Percentiles rank a stretch among this genome's conserved stretches.
Conservation (phyloP, 2,113 vertebrate species). For the Monopterus albus region DNA sequence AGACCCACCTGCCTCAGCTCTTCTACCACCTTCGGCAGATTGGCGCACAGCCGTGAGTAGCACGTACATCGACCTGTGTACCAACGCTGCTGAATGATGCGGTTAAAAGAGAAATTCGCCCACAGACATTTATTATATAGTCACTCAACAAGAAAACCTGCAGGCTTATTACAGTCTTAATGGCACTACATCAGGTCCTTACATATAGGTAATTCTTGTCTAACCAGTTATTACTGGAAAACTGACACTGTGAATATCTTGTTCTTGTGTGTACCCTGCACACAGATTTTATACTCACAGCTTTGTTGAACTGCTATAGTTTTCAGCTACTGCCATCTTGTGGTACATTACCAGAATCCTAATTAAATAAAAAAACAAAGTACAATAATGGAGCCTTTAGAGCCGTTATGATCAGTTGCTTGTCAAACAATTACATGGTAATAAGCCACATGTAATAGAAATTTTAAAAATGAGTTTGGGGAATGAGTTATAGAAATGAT, state of each 20-base stretch:
- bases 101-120: not conserved
- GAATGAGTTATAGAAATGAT: too few relatives aligned
- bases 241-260: too few relatives aligned
- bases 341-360: slow-evolving; percentile 45
- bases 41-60: slow-evolving; percentile 96
- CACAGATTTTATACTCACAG: too few relatives aligned
- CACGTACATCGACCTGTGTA: too few relatives aligned
- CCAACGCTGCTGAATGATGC: not conserved
- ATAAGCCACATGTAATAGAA: not conserved
- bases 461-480: not conserved
- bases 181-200: too few relatives aligned
- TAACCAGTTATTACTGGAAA: too few relatives aligned
- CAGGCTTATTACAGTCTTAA: too few relatives aligned
- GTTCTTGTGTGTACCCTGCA: too few relatives aligned
- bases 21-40: slow-evolving; percentile 97
- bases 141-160: too few relatives aligned
- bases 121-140: not conserved
- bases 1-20: slow-evolving; percentile 94
- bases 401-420: not conserved
- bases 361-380: not conserved
- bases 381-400: not conserved
- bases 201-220: too few relatives aligned
- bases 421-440: too few relatives aligned
- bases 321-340: slow-evolving; percentile 67
- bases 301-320: not conserved